Evolutionary conservation across 2,113 vertebrate species (phyloP).

Genomic region (Neodon shergylaensis): DNA sequence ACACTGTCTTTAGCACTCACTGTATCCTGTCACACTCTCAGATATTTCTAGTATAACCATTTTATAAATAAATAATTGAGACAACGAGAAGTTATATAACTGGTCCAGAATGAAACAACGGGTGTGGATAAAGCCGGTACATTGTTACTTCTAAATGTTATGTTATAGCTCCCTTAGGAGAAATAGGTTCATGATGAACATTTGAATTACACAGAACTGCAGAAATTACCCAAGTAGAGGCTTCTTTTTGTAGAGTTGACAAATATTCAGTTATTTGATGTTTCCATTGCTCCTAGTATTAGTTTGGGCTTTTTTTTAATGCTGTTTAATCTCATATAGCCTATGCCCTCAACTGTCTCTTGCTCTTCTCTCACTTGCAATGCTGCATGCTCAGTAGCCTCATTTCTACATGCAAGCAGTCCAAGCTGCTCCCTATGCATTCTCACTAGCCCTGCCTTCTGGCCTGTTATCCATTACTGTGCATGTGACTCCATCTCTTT

Average conservation of each 20-base stretch:
- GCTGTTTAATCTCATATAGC: neutral
- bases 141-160: neutral
- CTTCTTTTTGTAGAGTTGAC: too few species aligned
- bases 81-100: neutral
- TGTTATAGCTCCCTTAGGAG: neutral
- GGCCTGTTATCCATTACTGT: neutral
- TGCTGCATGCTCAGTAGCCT: neutral
- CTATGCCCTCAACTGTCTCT: neutral
- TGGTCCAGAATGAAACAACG: neutral
- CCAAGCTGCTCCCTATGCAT: neutral
- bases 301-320: neutral
- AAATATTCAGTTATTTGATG: neutral
- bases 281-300: neutral
- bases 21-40: neutral
- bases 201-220: neutral
- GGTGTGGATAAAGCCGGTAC: neutral
- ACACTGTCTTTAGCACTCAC: neutral
- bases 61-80: neutral
- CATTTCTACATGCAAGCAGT: neutral
- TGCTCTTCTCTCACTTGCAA: neutral
- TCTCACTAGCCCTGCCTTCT: neutral
- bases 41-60: neutral
- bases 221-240: neutral
- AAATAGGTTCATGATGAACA: neutral
- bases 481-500: neutral